Conservation (phyloP, 2,113 vertebrate genomes). For the Oncorhynchus masou region DNA sequence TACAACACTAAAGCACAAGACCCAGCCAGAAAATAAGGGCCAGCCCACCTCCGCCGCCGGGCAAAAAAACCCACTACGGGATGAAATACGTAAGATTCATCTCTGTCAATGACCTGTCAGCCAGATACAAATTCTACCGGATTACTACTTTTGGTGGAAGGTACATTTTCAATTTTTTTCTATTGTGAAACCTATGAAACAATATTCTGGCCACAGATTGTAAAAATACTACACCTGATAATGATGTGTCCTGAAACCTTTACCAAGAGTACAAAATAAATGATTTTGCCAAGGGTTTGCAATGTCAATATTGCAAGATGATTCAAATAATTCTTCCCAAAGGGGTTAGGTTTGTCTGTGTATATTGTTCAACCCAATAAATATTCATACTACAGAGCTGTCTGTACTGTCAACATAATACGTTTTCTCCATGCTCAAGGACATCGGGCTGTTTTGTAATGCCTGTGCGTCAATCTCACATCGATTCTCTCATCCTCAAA, state of each 20-base stretch:
- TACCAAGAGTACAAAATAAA: background rate
- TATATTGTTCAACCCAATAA: constrained; percentile 1
- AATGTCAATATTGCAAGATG: background rate
- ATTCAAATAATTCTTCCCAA: too few relatives aligned
- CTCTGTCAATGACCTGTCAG: background rate
- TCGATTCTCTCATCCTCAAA: background rate
- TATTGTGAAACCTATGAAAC: too few relatives aligned
- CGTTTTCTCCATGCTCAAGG: background rate
- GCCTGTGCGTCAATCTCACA: background rate
- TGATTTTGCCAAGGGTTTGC: background rate
- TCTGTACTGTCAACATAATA: background rate
- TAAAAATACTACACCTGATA: background rate
- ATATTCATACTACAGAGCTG: constrained; percentile 1
- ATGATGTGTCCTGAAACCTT: background rate
- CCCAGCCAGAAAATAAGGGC: background rate
- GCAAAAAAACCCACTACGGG: background rate
- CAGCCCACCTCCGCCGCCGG: background rate
- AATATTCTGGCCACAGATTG: too few relatives aligned
- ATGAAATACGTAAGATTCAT: background rate
- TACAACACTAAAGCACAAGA: background rate
- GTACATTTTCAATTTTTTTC: background rate
- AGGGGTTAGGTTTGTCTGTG: background rate
- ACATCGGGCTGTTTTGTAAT: background rate
- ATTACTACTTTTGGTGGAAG: background rate
- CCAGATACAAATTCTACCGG: background rate